Evolutionary conservation across 1,140 invertebrate species (phyloP).

Genomic region (Homarus americanus): DNA sequence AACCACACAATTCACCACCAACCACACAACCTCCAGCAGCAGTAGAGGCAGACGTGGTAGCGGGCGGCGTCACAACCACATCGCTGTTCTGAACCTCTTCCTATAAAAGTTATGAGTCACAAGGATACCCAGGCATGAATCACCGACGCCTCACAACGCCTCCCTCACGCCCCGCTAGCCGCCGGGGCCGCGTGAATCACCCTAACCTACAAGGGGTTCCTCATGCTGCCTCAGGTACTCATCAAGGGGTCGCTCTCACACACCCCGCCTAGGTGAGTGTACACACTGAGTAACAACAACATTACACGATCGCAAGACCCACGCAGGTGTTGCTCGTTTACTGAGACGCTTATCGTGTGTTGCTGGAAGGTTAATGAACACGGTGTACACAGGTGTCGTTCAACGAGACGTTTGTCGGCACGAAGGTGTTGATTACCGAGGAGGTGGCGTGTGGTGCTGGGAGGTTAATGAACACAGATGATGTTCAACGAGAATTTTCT

Average conservation of each 20-base stretch:
- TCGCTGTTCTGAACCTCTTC: conserved; percentile 42
- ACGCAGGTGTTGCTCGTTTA: neutral
- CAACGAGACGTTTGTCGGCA: no score
- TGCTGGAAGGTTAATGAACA: neutral
- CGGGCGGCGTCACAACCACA: neutral
- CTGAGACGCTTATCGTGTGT: conserved; percentile 8
- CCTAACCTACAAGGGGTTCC: conserved; percentile 33
- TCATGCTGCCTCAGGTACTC: conserved; percentile 33
- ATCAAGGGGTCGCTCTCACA: conserved; percentile 16
- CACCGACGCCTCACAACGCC: conserved; percentile 21
- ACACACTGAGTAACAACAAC: neutral
- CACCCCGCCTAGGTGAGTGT: neutral
- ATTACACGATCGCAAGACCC: neutral
- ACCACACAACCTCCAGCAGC: neutral
- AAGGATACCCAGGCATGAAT: conserved; percentile 25
- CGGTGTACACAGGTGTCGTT: no score
- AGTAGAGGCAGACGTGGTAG: neutral
- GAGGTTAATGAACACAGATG: no score
- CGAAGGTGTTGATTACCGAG: no score
- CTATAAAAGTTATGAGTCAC: conserved; percentile 41
- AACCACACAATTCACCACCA: no score
- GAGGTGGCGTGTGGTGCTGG: no score
- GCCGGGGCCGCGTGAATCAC: conserved; percentile 21
- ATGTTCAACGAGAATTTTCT: no score
- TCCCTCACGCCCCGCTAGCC: conserved; percentile 16